phyloP scores from a whole-genome alignment of 1,140 invertebrate species.

The Hermetia illucens region DNA sequence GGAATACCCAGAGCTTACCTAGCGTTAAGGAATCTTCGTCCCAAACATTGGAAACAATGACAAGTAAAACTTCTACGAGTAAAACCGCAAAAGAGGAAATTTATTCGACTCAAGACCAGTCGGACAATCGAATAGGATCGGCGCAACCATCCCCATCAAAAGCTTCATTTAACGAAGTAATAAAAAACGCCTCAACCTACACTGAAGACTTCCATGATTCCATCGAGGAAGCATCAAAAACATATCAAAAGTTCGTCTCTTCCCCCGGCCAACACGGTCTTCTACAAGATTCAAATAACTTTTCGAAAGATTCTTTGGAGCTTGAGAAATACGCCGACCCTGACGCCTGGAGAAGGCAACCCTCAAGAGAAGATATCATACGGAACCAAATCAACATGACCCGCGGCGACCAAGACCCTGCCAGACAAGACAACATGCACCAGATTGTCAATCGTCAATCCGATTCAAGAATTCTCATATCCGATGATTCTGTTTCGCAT shows the following conservation, averaged over 20 bases:
- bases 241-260: not conserved
- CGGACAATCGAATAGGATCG: not conserved
- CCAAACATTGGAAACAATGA: too few relatives aligned
- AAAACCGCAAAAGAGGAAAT: too few relatives aligned
- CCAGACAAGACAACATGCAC: too few relatives aligned
- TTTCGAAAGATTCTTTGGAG: conserved; percentile 1
- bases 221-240: not conserved
- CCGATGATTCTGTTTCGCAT: too few relatives aligned
- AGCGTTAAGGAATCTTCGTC: too few relatives aligned
- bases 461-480: too few relatives aligned
- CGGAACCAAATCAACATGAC: conserved; percentile 6
- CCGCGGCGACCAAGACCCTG: too few relatives aligned
- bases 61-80: too few relatives aligned
- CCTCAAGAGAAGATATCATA: conserved; percentile 1
- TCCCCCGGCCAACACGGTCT: not conserved
- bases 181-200: not conserved
- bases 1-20: too few relatives aligned
- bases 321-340: not conserved
- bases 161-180: not conserved
- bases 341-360: not conserved
- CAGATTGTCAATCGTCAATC: too few relatives aligned
- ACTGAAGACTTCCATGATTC: not conserved
- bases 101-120: too few relatives aligned
- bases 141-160: not conserved
- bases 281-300: too few relatives aligned